Evolutionary conservation across 2,888 invertebrate species (phyloP), one percentile per base, ranked within the genome.

Genomic region (Scelioninae gen. 2): DNA sequence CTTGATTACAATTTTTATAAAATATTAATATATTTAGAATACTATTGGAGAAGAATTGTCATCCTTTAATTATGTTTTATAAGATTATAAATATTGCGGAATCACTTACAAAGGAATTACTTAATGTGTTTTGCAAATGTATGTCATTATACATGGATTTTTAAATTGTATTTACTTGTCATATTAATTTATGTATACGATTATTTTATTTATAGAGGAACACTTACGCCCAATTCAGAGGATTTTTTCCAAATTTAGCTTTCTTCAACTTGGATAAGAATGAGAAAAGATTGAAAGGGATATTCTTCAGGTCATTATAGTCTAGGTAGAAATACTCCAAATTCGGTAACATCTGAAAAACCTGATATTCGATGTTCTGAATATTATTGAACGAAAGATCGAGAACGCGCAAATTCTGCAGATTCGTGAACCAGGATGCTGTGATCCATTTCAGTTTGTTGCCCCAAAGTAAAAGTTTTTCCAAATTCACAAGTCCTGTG

Each of bases 371-470:
- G 15, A 84, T 80, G 11, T 57, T 71, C 16, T 60, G 19, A 31
- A 84, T 80, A 2, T 45, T 18, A 60, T 84, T 84, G 63, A 83
- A 84, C 2, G 84, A 84, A 4, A 84, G 10, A 41, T 84, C 84
- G 11, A 84, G 77, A 9, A 77, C 75, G 13, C 74, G 76, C 25
- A 84, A 69, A 10, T 75, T 81, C n/a, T 69, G 41, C 19, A 78
- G 63, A 64, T 80, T 72, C 13, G 15, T 9, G 39, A 84, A 83
- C 81, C 80, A 82, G 9, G 67, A 63, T 1, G 52, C 68, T 0
- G 60, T 22, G 18, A 84, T 71, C 52, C 41, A 58, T 13, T 28
- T 78, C 67, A 84, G 72, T 37, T 80, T 78, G 57, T 84, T 84
- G 10, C 80, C 82, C 78, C 81, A 80, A 4, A 84, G 80, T 11